A percentile compares a stretch with the other conserved stretches of the same genome.
Conservation (phyloP, 2,888 invertebrate genomes). For the Synanthedon andrenaeformis region DNA sequence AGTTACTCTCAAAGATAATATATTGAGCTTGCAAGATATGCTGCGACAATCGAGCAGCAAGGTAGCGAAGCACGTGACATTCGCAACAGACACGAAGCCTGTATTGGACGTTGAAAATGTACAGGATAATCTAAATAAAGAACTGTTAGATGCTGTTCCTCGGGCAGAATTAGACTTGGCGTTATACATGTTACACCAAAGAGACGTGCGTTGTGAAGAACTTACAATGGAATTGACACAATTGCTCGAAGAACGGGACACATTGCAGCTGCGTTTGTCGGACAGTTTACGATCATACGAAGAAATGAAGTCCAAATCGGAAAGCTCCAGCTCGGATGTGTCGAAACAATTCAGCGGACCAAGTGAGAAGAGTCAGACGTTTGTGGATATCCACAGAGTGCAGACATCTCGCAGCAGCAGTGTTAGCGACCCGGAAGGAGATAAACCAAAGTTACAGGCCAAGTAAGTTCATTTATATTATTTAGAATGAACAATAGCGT, state of each 20-base stretch:
- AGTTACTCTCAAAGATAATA: conserved; percentile 77
- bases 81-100: conserved; percentile 54
- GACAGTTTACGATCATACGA: conserved; percentile 83
- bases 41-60: conserved; percentile 38
- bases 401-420: conserved; percentile 54
- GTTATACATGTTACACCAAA: conserved; percentile 86
- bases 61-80: conserved; percentile 59
- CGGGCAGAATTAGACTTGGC: conserved; percentile 83
- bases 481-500: neutral
- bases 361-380: conserved; percentile 35
- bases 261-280: conserved; percentile 83
- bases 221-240: conserved; percentile 86
- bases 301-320: conserved; percentile 41
- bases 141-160: conserved; percentile 48
- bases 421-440: conserved; percentile 48
- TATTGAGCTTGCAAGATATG: conserved; percentile 44
- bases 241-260: conserved; percentile 86
- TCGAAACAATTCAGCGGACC: conserved; percentile 37
- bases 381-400: conserved; percentile 46
- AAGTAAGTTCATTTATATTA: conserved; percentile 38
- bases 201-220: conserved; percentile 89
- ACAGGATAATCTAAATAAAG: conserved; percentile 25
- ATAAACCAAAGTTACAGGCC: conserved; percentile 56
- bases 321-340: conserved; percentile 30
- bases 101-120: conserved; percentile 20